Percentiles rank a stretch among this genome's conserved stretches.
phyloP scores from a whole-genome alignment of 35 echinoderm and acorn worm genomes.

The Amphiura filiformis region DNA sequence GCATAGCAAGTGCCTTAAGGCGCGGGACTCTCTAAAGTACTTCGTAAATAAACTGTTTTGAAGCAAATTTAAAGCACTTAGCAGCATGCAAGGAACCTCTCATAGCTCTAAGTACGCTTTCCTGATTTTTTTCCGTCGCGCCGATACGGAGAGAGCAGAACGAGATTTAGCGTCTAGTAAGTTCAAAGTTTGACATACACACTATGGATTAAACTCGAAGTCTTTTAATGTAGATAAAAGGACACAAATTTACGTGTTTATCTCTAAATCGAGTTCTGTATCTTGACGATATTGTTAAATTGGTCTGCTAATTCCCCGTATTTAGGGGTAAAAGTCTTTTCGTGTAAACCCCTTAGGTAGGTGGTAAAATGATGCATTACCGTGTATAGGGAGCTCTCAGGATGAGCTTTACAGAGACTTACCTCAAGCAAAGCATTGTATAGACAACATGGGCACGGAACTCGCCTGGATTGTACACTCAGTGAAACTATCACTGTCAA shows the following conservation, averaged over 20 bases:
- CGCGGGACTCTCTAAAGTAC: neutral
- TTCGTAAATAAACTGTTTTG: conserved; percentile 1
- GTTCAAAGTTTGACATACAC: conserved; percentile 2
- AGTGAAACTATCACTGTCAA: neutral
- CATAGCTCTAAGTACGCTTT: neutral
- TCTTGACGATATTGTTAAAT: conserved; percentile 7
- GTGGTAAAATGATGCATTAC: conserved; percentile 14
- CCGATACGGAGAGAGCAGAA: neutral
- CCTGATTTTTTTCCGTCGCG: neutral
- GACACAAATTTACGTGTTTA: neutral
- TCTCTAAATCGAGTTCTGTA: conserved; percentile 6
- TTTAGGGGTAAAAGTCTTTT: conserved; percentile 3
- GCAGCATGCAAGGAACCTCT: neutral
- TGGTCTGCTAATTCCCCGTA: neutral
- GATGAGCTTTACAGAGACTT: conserved; percentile 6
- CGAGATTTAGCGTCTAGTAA: neutral
- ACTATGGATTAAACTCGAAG: neutral
- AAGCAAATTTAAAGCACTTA: neutral
- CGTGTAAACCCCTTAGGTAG: neutral
- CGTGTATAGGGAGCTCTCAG: conserved; percentile 1
- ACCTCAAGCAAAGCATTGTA: neutral
- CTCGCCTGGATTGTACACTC: neutral
- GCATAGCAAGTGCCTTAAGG: neutral
- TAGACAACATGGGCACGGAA: neutral
- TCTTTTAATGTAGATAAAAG: neutral